Percentiles rank a stretch among this genome's conserved stretches.
phyloP scores from a whole-genome alignment of 1,140 invertebrate species.

The Papilio aristodemus region DNA sequence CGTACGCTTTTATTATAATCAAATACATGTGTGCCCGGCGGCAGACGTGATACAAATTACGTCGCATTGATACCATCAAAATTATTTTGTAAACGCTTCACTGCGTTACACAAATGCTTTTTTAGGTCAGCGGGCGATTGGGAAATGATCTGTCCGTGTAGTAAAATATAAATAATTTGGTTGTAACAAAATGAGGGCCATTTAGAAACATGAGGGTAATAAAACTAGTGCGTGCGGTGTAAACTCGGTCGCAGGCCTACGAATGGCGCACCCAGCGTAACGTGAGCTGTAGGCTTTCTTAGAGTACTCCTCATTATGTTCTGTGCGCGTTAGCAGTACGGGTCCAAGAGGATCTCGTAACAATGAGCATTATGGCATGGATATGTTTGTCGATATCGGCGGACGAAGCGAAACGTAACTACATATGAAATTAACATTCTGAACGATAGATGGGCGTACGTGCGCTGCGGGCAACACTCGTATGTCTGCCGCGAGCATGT shows the following conservation, averaged over 20 bases:
- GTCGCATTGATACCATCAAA: slow-evolving; percentile 54
- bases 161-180: slow-evolving; percentile 80
- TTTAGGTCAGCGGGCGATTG: slow-evolving; percentile 77
- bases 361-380: slow-evolving; percentile 46
- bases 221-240: slow-evolving; percentile 79
- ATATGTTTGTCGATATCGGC: slow-evolving; percentile 59
- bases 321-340: slow-evolving; percentile 38
- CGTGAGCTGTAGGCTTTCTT: slow-evolving; percentile 43
- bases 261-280: slow-evolving; percentile 40
- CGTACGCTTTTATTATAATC: slow-evolving; percentile 29
- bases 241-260: slow-evolving; percentile 69
- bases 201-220: slow-evolving; percentile 81
- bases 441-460: slow-evolving; percentile 64
- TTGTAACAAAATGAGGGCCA: slow-evolving; percentile 78
- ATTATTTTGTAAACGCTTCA: slow-evolving; percentile 74
- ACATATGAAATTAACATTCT: slow-evolving; percentile 72
- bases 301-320: slow-evolving; percentile 30
- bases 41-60: slow-evolving; percentile 41
- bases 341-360: slow-evolving; percentile 47
- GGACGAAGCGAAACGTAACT: slow-evolving; percentile 56
- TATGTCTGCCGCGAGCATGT: slow-evolving; percentile 45
- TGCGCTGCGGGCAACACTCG: slow-evolving; percentile 64
- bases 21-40: slow-evolving; percentile 26
- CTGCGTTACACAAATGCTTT: slow-evolving; percentile 71
- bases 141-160: slow-evolving; percentile 77